These are phyloP conservation scores for Euzetes globulus DNA, from an alignment of 2,888 invertebrate genomes.

Conservation along the genomic window DNA sequence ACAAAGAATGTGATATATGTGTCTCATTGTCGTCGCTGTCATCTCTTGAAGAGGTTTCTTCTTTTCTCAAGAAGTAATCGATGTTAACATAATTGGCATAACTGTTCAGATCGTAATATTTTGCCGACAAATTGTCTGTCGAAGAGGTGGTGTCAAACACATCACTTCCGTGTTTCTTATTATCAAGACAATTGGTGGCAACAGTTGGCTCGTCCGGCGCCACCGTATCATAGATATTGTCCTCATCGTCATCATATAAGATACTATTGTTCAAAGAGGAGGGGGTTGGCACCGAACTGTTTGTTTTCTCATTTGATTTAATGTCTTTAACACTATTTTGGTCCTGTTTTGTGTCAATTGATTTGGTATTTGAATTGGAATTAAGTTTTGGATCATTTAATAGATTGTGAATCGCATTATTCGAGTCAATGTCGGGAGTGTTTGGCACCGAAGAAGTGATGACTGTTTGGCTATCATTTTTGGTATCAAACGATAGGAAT, in stretches of 20 bases:
- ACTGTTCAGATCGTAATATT: slow-evolving; percentile 20
- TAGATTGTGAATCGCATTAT: neutral
- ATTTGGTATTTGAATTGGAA: neutral
- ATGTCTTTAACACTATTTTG: no score
- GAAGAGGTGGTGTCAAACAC: neutral
- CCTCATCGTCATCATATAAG: slow-evolving; percentile 35
- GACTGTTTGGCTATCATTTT: neutral
- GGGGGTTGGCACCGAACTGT: neutral
- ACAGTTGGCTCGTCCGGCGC: slow-evolving; percentile 51
- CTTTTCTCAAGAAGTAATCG: slow-evolving; percentile 65
- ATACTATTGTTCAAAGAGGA: neutral
- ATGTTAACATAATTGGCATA: slow-evolving; percentile 70
- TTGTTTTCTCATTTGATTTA: no score
- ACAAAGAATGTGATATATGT: slow-evolving; percentile 38
- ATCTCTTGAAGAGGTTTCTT: slow-evolving; percentile 34
- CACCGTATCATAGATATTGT: slow-evolving; percentile 53
- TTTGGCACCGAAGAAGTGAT: slow-evolving; percentile 1
- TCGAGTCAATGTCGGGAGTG: neutral
- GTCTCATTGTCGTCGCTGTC: slow-evolving; percentile 39
- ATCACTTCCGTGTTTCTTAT: neutral
- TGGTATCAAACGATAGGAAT: slow-evolving; percentile 6
- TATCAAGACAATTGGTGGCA: neutral
- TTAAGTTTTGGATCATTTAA: neutral
- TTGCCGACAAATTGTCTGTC: slow-evolving; percentile 3
- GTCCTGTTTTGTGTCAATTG: neutral